A percentile compares a stretch with the other conserved stretches of the same genome.
Conservation (phyloP, 2,888 invertebrate species). For the Andrena minutula region DNA sequence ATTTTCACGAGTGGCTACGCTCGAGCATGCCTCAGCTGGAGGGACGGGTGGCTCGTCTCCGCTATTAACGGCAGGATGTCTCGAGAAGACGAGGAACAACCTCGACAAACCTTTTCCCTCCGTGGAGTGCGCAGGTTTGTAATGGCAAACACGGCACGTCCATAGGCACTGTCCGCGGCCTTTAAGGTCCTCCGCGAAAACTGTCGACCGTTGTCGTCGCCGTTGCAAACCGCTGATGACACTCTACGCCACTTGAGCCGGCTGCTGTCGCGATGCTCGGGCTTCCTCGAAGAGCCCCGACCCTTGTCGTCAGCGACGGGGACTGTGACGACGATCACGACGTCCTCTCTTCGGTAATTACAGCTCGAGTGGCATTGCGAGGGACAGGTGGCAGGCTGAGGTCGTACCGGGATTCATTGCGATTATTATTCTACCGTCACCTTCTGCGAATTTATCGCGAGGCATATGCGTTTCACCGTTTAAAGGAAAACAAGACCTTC, state of each 20-base stretch:
- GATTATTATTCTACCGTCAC: constrained; percentile 33
- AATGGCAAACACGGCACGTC: constrained; percentile 67
- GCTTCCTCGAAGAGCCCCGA: constrained; percentile 65
- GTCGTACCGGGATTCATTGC: constrained; percentile 49
- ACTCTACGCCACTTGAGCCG: constrained; percentile 69
- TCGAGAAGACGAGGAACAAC: constrained; percentile 55
- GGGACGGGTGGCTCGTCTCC: constrained; percentile 46
- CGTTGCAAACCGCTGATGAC: constrained; percentile 73
- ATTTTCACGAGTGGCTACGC: constrained; percentile 61
- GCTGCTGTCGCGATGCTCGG: constrained; percentile 56
- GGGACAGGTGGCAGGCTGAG: constrained; percentile 77
- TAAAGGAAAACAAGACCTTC: constrained; percentile 8
- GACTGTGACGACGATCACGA: constrained; percentile 65
- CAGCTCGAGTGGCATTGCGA: constrained; percentile 74
- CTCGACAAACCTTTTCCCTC: constrained; percentile 61
- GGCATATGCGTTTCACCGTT: constrained; percentile 55
- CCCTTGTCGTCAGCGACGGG: constrained; percentile 49
- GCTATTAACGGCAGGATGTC: constrained; percentile 64
- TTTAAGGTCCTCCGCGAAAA: constrained; percentile 70
- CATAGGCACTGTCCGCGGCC: constrained; percentile 43
- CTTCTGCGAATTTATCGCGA: constrained; percentile 62
- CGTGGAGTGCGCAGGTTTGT: constrained; percentile 55
- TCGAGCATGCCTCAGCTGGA: constrained; percentile 40
- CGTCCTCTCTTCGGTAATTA: constrained; percentile 78
- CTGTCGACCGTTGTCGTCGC: constrained; percentile 72